Evolutionary conservation across 1,140 invertebrate species (phyloP), one percentile per base, ranked within the genome.

Genomic region (Idris sp.): DNA sequence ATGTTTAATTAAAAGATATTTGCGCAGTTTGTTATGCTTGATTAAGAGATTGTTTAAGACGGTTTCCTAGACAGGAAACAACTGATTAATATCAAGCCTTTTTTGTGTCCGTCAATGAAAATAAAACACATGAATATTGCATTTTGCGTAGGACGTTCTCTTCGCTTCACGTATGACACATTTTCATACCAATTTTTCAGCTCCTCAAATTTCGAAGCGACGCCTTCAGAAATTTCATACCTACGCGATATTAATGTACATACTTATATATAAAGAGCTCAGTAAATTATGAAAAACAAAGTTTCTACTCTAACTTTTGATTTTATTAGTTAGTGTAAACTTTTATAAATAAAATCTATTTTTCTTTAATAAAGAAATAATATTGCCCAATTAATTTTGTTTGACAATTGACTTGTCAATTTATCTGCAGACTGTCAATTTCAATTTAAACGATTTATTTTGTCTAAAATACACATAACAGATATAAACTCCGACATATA

Each of bases 71-170:
- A 18, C 46, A 56, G 65, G 54, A 69, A 69, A 44, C 33, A 48
- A 40, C 41, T 71, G 67, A 71, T 71, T 71, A 61, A 61, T 53
- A 7, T 62, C 40, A 15, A 15, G 22, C 25, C 36, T 1, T 25
- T 54, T 71, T 71, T 69, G 31, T 53, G 22, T 16, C 10, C 41
- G n/a, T 30, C 25, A 22, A 48, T 14, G 41, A 48, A 38, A 56
- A 58, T 67, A 58, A 69, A 54, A 61, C 33, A 35, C 54, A 54
- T 54, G 56, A 56, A 71, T 61, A 71, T 62, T 62, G 30, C 38
- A 62, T 54, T 26, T 11, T 22, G 56, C 56, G 67, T 71, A 53
- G 67, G 67, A 61, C 40, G 67, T 48, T 19, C 36, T 44, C 54
- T 59, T 59, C 33, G 56, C 56, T 33, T 54, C 46, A 22, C 22